A percentile compares a stretch with the other conserved stretches of the same genome.
phyloP scores from a whole-genome alignment of 2,888 invertebrate species.

The Eupithecia insigniata region DNA sequence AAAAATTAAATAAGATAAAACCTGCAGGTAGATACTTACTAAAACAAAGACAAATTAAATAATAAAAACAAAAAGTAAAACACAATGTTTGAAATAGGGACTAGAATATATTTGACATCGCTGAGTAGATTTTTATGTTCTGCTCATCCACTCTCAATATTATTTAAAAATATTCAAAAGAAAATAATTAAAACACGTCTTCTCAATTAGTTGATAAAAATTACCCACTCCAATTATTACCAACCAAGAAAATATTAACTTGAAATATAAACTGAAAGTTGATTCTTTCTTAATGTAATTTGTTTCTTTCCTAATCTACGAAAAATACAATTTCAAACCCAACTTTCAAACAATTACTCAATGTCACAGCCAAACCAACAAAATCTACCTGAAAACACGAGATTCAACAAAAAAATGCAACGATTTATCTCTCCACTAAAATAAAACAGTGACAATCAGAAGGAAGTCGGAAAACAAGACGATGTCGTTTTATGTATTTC shows the following conservation, averaged over 20 bases:
- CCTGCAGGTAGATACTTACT: neutral
- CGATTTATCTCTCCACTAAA: slow-evolving; percentile 26
- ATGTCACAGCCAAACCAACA: neutral
- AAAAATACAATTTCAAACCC: neutral
- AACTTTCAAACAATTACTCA: neutral
- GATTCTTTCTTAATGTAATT: neutral
- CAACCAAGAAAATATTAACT: neutral
- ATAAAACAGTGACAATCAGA: slow-evolving; percentile 30
- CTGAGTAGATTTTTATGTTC: neutral
- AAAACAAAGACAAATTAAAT: neutral
- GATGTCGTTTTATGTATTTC: slow-evolving; percentile 6
- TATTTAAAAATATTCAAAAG: neutral
- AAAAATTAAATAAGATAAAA: no score
- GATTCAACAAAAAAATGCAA: slow-evolving; percentile 9
- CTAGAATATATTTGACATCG: neutral
- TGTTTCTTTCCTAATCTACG: neutral
- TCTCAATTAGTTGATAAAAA: neutral
- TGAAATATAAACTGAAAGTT: neutral
- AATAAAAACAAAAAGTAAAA: neutral
- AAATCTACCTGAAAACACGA: neutral
- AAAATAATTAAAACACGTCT: neutral
- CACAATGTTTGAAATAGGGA: neutral
- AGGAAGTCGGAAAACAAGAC: slow-evolving; percentile 25
- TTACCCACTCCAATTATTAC: neutral
- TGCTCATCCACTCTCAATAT: neutral